A percentile compares a stretch with the other conserved stretches of the same genome.
Evolutionary conservation across 2,797 vertebrate species (phyloP).

Genomic region (Tympanoctomys barrerae): DNA sequence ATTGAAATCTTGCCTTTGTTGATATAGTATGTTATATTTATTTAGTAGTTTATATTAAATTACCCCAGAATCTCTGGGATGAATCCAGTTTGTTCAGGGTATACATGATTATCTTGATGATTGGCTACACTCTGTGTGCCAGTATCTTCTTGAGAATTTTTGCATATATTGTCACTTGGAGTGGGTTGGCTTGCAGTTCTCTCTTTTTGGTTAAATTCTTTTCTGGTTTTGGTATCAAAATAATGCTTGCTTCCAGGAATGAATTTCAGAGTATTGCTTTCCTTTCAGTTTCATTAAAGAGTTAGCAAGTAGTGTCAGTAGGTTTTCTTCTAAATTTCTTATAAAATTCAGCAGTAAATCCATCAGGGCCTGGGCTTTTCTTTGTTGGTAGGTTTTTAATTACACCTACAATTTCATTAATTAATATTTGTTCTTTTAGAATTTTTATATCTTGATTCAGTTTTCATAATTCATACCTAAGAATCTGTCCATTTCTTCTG

Average conservation of each 20-base stretch:
- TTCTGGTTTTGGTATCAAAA: neutral
- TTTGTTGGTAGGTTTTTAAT: neutral
- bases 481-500: too few species aligned
- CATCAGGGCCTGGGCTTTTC: neutral
- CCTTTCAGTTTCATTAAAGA: neutral
- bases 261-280: neutral
- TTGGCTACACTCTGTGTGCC: neutral
- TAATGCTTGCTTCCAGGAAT: neutral
- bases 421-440: neutral
- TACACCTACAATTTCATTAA: neutral
- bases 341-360: too few species aligned
- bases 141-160: neutral
- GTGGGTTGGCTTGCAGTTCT: neutral
- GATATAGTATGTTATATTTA: neutral
- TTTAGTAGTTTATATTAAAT: neutral
- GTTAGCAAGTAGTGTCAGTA: neutral
- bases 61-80: neutral
- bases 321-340: neutral
- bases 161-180: neutral
- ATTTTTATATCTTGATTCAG: neutral
- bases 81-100: neutral
- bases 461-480: too few species aligned
- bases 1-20: neutral
- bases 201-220: neutral
- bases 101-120: neutral